Percentiles rank a stretch among this genome's conserved stretches.
These are phyloP conservation scores for Cricetomys ansorgei DNA, from an alignment of 2,113 vertebrate species.

Conservation along the genomic window DNA sequence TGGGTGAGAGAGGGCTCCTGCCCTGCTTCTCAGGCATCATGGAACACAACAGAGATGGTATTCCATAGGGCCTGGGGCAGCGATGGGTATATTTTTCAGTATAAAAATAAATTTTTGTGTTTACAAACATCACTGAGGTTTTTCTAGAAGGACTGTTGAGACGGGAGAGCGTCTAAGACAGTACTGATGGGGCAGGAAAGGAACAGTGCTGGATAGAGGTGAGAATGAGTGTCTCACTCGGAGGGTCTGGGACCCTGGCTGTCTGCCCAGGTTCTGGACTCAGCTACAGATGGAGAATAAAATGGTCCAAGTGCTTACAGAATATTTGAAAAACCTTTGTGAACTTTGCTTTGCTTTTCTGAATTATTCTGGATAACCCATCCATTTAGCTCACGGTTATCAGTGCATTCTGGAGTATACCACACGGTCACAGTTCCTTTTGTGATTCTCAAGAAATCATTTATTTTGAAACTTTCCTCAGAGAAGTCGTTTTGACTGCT, in stretches of 20 bases:
- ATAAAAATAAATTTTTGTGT: not conserved
- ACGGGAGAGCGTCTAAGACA: not conserved
- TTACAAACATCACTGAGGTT: not conserved
- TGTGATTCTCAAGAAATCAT: not conserved
- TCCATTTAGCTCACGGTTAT: not conserved
- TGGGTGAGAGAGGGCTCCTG: not conserved
- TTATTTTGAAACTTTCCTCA: conserved; percentile 23
- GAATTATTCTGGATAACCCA: not conserved
- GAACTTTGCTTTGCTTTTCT: not conserved
- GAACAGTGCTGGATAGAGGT: not conserved
- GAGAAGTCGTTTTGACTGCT: conserved; percentile 32
- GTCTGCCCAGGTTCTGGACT: not conserved
- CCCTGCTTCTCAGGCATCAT: not conserved
- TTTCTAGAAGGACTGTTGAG: not conserved
- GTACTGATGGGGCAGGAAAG: not conserved
- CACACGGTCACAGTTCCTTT: not conserved
- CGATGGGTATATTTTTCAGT: not conserved
- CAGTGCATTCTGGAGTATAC: not conserved
- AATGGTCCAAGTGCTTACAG: not conserved
- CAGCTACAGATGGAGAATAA: not conserved
- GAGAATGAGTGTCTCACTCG: not conserved
- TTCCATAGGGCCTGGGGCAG: not conserved
- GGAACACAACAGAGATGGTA: not conserved
- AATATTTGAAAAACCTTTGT: not conserved
- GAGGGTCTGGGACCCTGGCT: not conserved